Evolutionary conservation across 1,140 invertebrate genomes (phyloP), one percentile per base, ranked within the genome.

Genomic region (Ruditapes philippinarum): DNA sequence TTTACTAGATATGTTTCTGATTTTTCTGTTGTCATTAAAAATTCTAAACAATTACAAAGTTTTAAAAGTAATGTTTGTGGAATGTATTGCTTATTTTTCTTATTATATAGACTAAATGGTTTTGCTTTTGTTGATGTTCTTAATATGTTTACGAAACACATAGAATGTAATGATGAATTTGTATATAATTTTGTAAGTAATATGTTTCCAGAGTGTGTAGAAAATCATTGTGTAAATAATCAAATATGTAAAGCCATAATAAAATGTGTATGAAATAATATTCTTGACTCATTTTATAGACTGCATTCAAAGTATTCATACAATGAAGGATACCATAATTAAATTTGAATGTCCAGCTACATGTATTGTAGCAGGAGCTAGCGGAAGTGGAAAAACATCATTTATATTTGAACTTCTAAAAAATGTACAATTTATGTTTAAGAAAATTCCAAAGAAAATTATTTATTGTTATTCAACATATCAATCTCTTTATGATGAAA

Each of bases 71-170:
- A 85, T 19, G 40, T 85, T 1, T 86, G 84, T 85, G 68, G 83
- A 40, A 85, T 85, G 83, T 85, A 85, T 86, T 86, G 84, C 62
- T 60, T 86, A 49, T 86, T 60, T 86, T 86, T 86, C 51, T 78
- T 86, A 86, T 78, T 86, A 33, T 54, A 86, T 49, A 36, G 84
- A 76, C 28, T 86, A 19, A 78, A 62, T 78, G 84, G 84, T 60
- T 45, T 78, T 38, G 17, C 11, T 31, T 86, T 74, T 78, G 19
- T 78, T 78, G 38, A 86, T 76, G 78, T 86, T 60, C 49, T 86
- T 7, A 76, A 78, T 76, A 86, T 60, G 54, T 86, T 86, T 86
- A 62, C 49, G 60, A 60, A 57, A 78, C 38, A 65, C 68, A 40
- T 25, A 36, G 68, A n/a, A 42, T 73, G 33, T 74, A 84, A 70